Percentiles rank a stretch among this genome's conserved stretches.
phyloP scores from a whole-genome alignment of 2,888 invertebrate genomes.

The Sinotaia quadrata region DNA sequence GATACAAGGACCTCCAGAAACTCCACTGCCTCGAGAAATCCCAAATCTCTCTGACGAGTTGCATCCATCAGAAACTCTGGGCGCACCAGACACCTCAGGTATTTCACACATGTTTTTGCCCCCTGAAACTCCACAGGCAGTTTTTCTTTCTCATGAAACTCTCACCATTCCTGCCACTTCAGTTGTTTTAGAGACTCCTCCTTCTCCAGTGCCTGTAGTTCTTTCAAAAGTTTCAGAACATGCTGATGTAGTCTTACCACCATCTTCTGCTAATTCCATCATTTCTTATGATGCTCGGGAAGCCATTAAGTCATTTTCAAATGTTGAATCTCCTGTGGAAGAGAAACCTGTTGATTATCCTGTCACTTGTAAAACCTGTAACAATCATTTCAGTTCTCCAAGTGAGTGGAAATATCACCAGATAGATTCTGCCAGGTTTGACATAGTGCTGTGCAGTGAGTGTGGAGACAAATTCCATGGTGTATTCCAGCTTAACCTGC shows the following conservation, averaged over 20 bases:
- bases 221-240: too few species aligned
- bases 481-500: constrained; percentile 23
- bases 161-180: background rate
- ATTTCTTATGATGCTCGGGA: too few species aligned
- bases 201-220: too few species aligned
- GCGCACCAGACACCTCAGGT: too few species aligned
- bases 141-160: background rate
- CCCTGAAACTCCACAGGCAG: background rate
- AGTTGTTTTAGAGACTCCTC: background rate
- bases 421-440: constrained; percentile 16
- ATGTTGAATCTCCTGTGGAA: background rate
- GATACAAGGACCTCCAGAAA: constrained; percentile 25
- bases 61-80: constrained; percentile 7
- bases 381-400: background rate
- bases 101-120: background rate
- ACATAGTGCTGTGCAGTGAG: constrained; percentile 13
- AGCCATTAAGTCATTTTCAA: background rate
- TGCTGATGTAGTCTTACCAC: too few species aligned
- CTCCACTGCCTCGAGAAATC: constrained; percentile 14
- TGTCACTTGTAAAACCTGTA: constrained; percentile 8
- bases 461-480: constrained; percentile 26
- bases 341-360: background rate
- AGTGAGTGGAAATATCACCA: constrained; percentile 5
- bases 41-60: constrained; percentile 1
- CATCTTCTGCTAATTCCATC: too few species aligned